Base-by-base conservation (phyloP, 2,888 invertebrate species). In the Pharmacophagus antenor region DNA sequence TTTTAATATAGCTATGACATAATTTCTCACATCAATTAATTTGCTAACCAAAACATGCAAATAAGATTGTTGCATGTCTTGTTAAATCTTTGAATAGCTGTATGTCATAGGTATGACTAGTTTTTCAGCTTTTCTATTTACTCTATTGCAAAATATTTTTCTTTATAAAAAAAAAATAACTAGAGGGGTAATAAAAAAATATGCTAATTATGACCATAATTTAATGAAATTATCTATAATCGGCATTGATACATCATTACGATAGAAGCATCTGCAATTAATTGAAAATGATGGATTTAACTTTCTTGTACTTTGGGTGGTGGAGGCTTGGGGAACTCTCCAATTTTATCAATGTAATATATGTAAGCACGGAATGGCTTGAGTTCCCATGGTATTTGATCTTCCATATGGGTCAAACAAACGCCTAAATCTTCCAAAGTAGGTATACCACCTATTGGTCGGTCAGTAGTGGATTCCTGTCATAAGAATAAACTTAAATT, bases 401-500 rank as follows among this genome's bases (percentile, higher is more conserved):
- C 92, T 82, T 97, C 97, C 91, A 98, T 92, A 2, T 87, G 76
- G 0, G 94, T 95, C 57, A 96, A 91, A 37, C 84, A 88, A 2
- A 99, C 94, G 17, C 97, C 98, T 64, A 99, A 93, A 89, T 98
- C 98, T 81, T 97, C 96, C 56, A 98, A 84, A 0, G 95, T 96
- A 2, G 96, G 97, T 22, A 95, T 74, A 41, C 92, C 92, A 7
- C 78, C 76, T 3, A 92, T 70, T 0, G 95, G 90, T 7, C 81
- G 82, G 77, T 98, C 98, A 0, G 94, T 94, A 5, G 95, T 92
- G 66, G 94, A 93, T 82, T 98, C 98, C 93, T 96, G 80, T 44
- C 17, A 17, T 42, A 42, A 17, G 10, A 2, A 10, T 15, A 27
- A 10, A 27, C 2, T 27, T n/a, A 37, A n/a, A 37, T 1, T n/a